These are phyloP conservation scores for Drosophila pegasa DNA, from an alignment of 2,888 invertebrate species.

Conservation along the genomic window DNA sequence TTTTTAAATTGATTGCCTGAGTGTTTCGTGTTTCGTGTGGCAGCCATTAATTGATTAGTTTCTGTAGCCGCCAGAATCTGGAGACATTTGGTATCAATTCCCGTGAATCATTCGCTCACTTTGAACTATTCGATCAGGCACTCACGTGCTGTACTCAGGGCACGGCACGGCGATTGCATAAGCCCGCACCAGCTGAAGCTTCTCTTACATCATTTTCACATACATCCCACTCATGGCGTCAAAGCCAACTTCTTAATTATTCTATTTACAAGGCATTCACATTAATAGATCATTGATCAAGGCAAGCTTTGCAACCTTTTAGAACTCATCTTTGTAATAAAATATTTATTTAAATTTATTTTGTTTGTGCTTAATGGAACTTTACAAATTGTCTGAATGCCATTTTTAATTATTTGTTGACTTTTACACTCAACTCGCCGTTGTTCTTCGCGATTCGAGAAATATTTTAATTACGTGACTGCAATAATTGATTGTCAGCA, in stretches of 20 bases:
- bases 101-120: conserved; percentile 50
- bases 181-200: conserved; percentile 28
- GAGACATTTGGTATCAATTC: conserved; percentile 52
- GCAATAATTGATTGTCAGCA: conserved; percentile 33
- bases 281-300: conserved; percentile 36
- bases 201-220: conserved; percentile 65
- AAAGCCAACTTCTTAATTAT: conserved; percentile 52
- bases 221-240: conserved; percentile 51
- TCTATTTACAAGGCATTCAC: conserved; percentile 23
- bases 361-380: conserved; percentile 22
- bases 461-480: conserved; percentile 70
- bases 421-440: conserved; percentile 17
- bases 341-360: conserved; percentile 14
- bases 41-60: conserved; percentile 63
- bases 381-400: conserved; percentile 59
- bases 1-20: conserved; percentile 44
- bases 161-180: conserved; percentile 27
- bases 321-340: conserved; percentile 14
- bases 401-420: conserved; percentile 36
- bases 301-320: conserved; percentile 2
- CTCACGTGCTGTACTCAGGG: conserved; percentile 17
- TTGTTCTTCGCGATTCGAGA: conserved; percentile 49
- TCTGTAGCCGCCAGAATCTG: conserved; percentile 44
- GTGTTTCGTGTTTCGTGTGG: conserved; percentile 34
- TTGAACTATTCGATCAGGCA: conserved; percentile 1